Conservation (phyloP, 2,113 vertebrate species). For the Gavialis gangeticus region DNA sequence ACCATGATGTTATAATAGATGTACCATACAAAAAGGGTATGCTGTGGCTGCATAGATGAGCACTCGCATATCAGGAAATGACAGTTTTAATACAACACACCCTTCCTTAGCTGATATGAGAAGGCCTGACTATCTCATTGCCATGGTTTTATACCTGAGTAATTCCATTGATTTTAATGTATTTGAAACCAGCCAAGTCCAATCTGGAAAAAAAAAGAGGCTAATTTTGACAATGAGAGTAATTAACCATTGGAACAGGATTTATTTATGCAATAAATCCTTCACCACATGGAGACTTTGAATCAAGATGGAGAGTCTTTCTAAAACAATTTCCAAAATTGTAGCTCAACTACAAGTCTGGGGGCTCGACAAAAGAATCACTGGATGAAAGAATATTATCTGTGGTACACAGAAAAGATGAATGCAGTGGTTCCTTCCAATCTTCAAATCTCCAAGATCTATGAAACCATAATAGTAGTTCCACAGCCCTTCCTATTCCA, state of each 20-base stretch:
- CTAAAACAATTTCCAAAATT: background rate
- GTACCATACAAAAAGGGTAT: background rate
- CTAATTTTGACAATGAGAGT: background rate
- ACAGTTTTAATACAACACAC: background rate
- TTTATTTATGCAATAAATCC: background rate
- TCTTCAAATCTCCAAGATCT: background rate
- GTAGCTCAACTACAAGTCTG: background rate
- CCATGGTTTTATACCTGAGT: background rate
- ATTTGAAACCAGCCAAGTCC: background rate
- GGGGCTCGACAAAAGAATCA: background rate
- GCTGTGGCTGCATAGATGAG: background rate
- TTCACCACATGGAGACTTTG: background rate
- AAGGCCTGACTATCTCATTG: background rate
- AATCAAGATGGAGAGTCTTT: background rate
- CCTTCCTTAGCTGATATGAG: background rate
- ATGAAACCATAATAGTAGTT: background rate
- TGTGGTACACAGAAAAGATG: background rate
- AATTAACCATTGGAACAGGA: background rate
- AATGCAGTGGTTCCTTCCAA: background rate
- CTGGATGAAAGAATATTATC: background rate
- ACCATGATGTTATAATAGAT: background rate
- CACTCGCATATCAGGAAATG: constrained; percentile 21
- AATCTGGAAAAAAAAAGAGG: background rate
- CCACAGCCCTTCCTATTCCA: background rate
- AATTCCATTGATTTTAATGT: background rate